Percentiles rank a stretch among this genome's conserved stretches.
Evolutionary conservation across 2,888 invertebrate species (phyloP).

Genomic region (Phorcus lineatus): DNA sequence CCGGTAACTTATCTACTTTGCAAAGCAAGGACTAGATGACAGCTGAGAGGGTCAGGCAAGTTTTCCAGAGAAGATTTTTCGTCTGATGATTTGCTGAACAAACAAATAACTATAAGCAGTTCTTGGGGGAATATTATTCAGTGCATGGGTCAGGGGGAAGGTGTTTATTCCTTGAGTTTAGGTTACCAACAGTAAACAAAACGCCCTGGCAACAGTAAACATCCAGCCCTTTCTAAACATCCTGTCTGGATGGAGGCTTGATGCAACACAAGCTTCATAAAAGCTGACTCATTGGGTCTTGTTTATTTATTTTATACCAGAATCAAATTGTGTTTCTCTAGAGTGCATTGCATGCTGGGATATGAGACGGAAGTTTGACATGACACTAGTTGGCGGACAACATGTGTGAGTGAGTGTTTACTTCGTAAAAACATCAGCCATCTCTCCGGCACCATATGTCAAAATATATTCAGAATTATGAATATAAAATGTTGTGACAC

Average conservation of each 20-base stretch:
- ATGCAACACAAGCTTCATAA: slow-evolving; percentile 24
- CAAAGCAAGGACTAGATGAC: too few relatives aligned
- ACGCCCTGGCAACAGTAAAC: slow-evolving; percentile 38
- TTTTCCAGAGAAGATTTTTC: not conserved
- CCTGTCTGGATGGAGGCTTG: not conserved
- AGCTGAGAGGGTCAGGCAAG: too few relatives aligned
- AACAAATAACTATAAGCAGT: slow-evolving; percentile 19
- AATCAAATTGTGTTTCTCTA: slow-evolving; percentile 18
- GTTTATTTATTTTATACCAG: slow-evolving; percentile 25
- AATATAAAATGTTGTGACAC: too few relatives aligned
- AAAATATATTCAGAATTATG: too few relatives aligned
- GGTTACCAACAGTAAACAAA: slow-evolving; percentile 32
- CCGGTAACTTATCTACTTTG: too few relatives aligned
- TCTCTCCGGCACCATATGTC: too few relatives aligned
- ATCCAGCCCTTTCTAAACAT: slow-evolving; percentile 34
- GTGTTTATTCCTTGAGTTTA: slow-evolving; percentile 26
- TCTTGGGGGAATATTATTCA: slow-evolving; percentile 21
- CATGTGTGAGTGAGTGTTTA: too few relatives aligned
- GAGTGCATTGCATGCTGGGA: slow-evolving; percentile 4
- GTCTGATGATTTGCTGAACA: slow-evolving; percentile 10
- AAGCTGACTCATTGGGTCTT: slow-evolving; percentile 18
- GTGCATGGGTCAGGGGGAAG: slow-evolving; percentile 6
- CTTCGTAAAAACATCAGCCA: too few relatives aligned
- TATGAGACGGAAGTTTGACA: not conserved
- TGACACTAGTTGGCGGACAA: not conserved